Evolutionary conservation across 2,113 vertebrate species (phyloP).

Genomic region (Colistium nudipinnis): DNA sequence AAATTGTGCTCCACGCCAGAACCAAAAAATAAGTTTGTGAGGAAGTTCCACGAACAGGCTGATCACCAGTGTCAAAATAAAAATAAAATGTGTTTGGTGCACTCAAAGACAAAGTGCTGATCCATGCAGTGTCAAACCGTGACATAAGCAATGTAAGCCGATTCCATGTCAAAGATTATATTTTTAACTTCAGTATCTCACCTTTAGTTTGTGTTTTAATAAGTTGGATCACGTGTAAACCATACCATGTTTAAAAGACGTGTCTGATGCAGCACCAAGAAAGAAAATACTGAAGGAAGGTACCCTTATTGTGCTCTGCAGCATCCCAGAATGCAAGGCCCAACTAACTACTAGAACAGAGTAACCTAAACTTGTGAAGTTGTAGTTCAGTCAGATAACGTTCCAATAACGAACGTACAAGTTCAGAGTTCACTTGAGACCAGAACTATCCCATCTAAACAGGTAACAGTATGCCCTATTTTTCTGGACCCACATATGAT

Average conservation of each 20-base stretch:
- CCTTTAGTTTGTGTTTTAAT: neutral
- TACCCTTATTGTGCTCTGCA: neutral
- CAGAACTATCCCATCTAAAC: too few relatives aligned
- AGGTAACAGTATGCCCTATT: neutral
- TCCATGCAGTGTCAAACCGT: conserved; percentile 65
- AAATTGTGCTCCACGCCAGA: conserved; percentile 49
- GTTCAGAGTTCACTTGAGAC: too few relatives aligned
- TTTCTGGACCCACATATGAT: too few relatives aligned
- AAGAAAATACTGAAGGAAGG: too few relatives aligned
- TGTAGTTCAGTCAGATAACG: too few relatives aligned
- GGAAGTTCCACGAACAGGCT: conserved; percentile 1
- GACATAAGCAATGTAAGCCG: neutral
- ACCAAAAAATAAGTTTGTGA: conserved; percentile 33
- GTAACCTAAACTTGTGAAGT: too few relatives aligned
- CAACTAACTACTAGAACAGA: neutral
- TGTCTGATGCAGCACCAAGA: too few relatives aligned
- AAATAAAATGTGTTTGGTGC: neutral
- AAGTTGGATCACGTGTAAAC: neutral
- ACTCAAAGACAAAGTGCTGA: neutral
- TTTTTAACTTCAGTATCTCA: neutral
- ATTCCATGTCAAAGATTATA: neutral
- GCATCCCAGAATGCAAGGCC: neutral
- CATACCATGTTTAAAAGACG: too few relatives aligned
- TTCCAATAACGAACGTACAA: too few relatives aligned
- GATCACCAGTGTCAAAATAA: neutral